phyloP scores from a whole-genome alignment of 2,797 vertebrate genomes.

The Pseudochaenichthys georgianus region DNA sequence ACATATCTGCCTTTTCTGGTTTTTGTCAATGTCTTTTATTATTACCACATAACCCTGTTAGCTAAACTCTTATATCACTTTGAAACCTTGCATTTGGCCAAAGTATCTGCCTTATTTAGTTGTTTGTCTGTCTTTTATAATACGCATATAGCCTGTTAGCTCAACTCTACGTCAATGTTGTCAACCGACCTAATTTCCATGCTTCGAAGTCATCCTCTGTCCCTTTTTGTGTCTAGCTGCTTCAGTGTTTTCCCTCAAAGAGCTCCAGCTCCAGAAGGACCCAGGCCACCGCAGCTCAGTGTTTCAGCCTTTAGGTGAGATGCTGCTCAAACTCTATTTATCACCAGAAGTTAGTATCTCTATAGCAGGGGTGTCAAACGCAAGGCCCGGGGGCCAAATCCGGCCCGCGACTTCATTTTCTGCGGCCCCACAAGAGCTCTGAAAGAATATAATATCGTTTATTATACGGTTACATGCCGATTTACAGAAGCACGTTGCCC shows the following conservation, averaged over 20 bases:
- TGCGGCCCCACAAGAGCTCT: too few relatives aligned
- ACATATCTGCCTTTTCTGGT: too few relatives aligned
- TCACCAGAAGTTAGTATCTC: too few relatives aligned
- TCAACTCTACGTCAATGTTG: background rate
- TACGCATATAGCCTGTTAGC: background rate
- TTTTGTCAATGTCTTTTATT: too few relatives aligned
- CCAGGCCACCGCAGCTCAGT: slow-evolving; percentile 91
- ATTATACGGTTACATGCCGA: too few relatives aligned
- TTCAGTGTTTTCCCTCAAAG: slow-evolving; percentile 94
- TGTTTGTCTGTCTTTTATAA: background rate
- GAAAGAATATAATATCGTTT: too few relatives aligned
- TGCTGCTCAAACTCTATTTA: background rate
- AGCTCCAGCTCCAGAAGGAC: slow-evolving; percentile 95
- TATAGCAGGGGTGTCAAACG: too few relatives aligned
- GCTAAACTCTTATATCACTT: background rate
- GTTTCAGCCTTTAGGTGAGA: slow-evolving; percentile 92
- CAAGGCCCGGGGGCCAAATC: too few relatives aligned
- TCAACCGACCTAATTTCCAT: too few relatives aligned
- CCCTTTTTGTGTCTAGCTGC: slow-evolving; percentile 78
- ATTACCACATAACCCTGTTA: too few relatives aligned
- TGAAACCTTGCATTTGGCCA: background rate
- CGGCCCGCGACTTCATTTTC: too few relatives aligned
- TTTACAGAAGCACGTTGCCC: too few relatives aligned
- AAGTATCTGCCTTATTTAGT: background rate
- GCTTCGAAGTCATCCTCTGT: background rate